Percentiles rank a stretch among this genome's conserved stretches.
Conservation (phyloP, 2,888 invertebrate genomes). For the Cyclophora albipunctata region DNA sequence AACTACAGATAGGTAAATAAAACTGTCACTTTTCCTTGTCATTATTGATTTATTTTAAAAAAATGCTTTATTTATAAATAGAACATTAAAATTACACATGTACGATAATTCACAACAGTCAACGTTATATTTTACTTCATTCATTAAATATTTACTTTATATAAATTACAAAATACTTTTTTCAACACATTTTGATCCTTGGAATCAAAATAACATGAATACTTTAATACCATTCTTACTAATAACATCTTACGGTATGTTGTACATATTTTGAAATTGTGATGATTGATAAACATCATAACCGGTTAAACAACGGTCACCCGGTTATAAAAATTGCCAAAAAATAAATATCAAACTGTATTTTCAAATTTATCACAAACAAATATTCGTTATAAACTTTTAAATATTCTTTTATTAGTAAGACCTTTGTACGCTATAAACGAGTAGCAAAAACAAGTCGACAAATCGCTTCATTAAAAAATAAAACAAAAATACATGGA, state of each 20-base stretch:
- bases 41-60: slow-evolving; percentile 54
- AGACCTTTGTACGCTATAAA: slow-evolving; percentile 19
- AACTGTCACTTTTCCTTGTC: slow-evolving; percentile 18
- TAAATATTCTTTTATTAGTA: too few relatives aligned
- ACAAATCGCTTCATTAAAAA: background rate
- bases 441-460: slow-evolving; percentile 2
- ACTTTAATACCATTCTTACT: slow-evolving; percentile 34
- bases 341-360: too few relatives aligned
- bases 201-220: slow-evolving; percentile 27
- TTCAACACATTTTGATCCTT: slow-evolving; percentile 6
- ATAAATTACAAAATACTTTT: slow-evolving; percentile 37
- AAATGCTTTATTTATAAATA: slow-evolving; percentile 69
- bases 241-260: background rate
- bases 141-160: slow-evolving; percentile 2
- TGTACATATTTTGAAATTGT: slow-evolving; percentile 7
- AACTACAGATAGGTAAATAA: too few relatives aligned
- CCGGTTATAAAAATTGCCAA: too few relatives aligned
- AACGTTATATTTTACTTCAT: slow-evolving; percentile 41
- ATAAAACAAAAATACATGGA: too few relatives aligned
- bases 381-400: too few relatives aligned
- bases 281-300: too few relatives aligned
- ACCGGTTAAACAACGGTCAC: too few relatives aligned
- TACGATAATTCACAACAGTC: slow-evolving; percentile 51
- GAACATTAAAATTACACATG: slow-evolving; percentile 54
- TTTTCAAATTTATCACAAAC: too few relatives aligned